A percentile compares a stretch with the other conserved stretches of the same genome.
phyloP scores from a whole-genome alignment of 2,113 vertebrate genomes.

The Amphiprion ocellaris region DNA sequence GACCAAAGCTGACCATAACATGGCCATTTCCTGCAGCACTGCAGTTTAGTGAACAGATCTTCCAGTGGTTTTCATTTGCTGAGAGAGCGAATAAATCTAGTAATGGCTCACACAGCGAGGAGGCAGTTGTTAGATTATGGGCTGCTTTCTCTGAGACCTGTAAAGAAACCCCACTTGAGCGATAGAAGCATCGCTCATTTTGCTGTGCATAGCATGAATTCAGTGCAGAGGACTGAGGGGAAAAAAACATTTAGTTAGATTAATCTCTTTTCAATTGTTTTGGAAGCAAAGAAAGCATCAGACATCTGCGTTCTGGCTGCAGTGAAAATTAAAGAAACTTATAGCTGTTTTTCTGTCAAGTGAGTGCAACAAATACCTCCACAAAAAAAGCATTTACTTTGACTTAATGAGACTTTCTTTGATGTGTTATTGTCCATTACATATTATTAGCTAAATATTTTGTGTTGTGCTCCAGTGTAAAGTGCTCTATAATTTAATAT shows the following conservation, averaged over 20 bases:
- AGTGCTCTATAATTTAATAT: background rate
- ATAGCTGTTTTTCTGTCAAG: background rate
- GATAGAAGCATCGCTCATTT: constrained; percentile 43
- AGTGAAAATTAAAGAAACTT: background rate
- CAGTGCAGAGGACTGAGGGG: constrained; percentile 7
- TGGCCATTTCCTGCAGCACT: constrained; percentile 25
- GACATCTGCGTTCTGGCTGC: background rate
- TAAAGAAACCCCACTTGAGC: constrained; percentile 55
- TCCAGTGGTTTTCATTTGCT: constrained; percentile 51
- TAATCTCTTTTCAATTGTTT: constrained; percentile 22
- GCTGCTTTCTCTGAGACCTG: constrained; percentile 44
- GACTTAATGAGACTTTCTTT: background rate
- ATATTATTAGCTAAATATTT: background rate
- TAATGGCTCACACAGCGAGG: constrained; percentile 46
- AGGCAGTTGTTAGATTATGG: constrained; percentile 59
- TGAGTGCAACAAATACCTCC: too few relatives aligned
- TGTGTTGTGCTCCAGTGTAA: background rate
- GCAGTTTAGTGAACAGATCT: constrained; percentile 37
- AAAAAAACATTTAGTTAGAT: background rate
- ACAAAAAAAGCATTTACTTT: background rate
- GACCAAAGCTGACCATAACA: constrained; percentile 40
- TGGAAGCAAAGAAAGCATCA: background rate
- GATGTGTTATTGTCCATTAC: background rate
- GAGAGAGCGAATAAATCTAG: constrained; percentile 40
- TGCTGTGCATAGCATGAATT: constrained; percentile 22